Base-by-base conservation (phyloP, 2,888 invertebrate genomes). In the Agrochola lychnidis region DNA sequence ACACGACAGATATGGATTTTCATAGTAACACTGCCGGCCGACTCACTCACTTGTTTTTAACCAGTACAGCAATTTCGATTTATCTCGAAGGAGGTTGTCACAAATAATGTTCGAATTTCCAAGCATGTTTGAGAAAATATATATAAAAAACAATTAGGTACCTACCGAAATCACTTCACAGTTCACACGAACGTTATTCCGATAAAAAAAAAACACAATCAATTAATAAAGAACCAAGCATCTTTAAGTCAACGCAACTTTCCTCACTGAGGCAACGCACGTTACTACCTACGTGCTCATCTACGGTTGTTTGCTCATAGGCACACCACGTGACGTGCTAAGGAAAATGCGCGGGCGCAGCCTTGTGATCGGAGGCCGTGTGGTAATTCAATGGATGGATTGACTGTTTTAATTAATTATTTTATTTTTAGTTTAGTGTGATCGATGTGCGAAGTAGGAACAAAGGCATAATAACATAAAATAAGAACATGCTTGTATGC, bases 291-390 rank as follows among this genome's bases (percentile, higher is more conserved):
- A 87, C 40, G n/a, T 22, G 12, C 10, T 62, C 42, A 45, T 81
- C 87, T 88, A 64, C 53, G 40, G 22, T 10, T 71, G 14, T 42
- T 4, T 72, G 19, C 1, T 70, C 76, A n/a, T 10, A 51, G 57
- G 19, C 36, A 61, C 22, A 63, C 12, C 81, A 81, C 79, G 73
- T 79, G 75, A 81, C 67, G 22, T 4, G 59, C 62, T 66, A 30
- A 81, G 84, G 86, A 78, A 83, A 83, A 81, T 2, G 70, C 45
- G 63, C 74, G 9, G 6, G 59, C 80, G 73, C 84, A 79, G 62
- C 83, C 77, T 81, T 70, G 74, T 42, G n/a, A n/a, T 59, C 42
- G 22, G 68, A 71, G 75, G 76, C 70, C 79, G 57, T 76, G 78
- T 80, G 53, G n/a, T 56, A 77, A 80, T 78, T 83, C 30, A 77